These are phyloP conservation scores for Pantala flavescens DNA, from an alignment of 1,140 invertebrate species.

Conservation along the genomic window DNA sequence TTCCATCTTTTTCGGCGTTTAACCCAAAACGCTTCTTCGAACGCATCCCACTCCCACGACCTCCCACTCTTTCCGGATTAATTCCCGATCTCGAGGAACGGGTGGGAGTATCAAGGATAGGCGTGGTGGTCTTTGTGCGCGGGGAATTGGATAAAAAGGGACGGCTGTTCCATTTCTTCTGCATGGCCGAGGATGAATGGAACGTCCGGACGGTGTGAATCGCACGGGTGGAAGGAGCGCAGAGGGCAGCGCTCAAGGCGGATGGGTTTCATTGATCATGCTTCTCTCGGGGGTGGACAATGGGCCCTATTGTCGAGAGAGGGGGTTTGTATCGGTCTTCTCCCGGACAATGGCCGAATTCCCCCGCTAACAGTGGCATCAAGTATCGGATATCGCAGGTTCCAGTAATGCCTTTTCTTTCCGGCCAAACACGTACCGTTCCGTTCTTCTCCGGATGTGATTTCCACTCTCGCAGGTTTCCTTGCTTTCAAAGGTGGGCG, in stretches of 20 bases:
- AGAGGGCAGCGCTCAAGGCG: not conserved
- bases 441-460: no score
- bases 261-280: conserved; percentile 1
- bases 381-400: conserved; percentile 3
- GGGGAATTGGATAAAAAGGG: not conserved
- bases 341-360: conserved; percentile 5
- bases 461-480: no score
- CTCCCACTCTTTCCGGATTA: no score
- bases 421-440: not conserved
- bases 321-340: not conserved
- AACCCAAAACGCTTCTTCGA: no score
- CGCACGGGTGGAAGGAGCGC: not conserved
- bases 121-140: not conserved
- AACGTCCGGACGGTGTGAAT: not conserved
- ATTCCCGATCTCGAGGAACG: not conserved
- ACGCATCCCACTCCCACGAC: no score
- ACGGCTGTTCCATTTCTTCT: not conserved
- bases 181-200: conserved; percentile 1
- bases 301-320: not conserved
- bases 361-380: not conserved
- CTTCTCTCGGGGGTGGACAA: not conserved
- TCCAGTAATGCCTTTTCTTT: not conserved
- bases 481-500: no score
- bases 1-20: no score
- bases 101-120: not conserved